Percentiles rank a stretch among this genome's conserved stretches.
Conservation (phyloP, 2,888 invertebrate genomes). For the Crocallis elinguaria region DNA sequence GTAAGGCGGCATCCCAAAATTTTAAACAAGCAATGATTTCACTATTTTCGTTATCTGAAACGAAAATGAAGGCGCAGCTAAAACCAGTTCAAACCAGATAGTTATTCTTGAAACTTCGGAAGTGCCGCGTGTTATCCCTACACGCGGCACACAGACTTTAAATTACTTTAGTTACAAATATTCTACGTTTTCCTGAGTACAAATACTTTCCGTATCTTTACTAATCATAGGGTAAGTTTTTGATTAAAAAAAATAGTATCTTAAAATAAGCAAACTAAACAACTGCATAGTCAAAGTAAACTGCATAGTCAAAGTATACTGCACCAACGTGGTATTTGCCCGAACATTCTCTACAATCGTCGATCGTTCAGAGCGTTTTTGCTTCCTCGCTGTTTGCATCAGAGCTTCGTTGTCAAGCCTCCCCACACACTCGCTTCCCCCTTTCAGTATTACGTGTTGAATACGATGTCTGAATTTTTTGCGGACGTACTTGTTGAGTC, state of each 20-base stretch:
- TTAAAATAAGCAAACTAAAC: not conserved
- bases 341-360: constrained; percentile 58
- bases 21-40: too few relatives aligned
- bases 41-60: too few relatives aligned
- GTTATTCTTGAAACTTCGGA: too few relatives aligned
- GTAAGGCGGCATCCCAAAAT: too few relatives aligned
- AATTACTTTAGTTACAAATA: too few relatives aligned
- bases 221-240: not conserved
- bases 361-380: constrained; percentile 57
- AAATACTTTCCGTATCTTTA: too few relatives aligned
- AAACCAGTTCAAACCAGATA: too few relatives aligned
- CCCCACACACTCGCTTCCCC: not conserved
- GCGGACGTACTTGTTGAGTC: constrained; percentile 53
- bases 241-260: not conserved
- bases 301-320: not conserved
- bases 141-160: too few relatives aligned
- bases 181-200: too few relatives aligned
- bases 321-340: constrained; percentile 48
- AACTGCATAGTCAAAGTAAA: constrained; percentile 40
- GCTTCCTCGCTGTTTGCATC: constrained; percentile 63
- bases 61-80: too few relatives aligned
- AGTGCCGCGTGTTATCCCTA: too few relatives aligned
- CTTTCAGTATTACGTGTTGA: constrained; percentile 43
- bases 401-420: constrained; percentile 38
- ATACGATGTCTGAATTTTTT: constrained; percentile 47